Evolutionary conservation across 1,140 invertebrate species (phyloP).

Genomic region (Drosophila micromelanica): DNA sequence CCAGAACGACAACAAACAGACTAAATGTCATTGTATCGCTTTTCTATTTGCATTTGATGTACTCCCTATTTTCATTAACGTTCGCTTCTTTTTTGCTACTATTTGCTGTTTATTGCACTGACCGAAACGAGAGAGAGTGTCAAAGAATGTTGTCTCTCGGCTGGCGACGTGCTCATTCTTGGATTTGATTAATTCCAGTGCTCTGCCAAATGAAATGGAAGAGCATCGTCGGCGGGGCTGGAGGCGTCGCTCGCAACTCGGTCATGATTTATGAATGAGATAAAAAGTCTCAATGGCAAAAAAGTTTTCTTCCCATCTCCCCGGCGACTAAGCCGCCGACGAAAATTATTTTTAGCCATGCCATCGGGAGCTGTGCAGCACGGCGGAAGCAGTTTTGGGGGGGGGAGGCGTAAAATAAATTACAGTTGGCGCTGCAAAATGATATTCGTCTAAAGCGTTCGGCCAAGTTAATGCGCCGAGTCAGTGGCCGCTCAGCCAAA

Average conservation of each 20-base stretch:
- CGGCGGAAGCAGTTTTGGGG: background rate
- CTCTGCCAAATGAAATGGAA: constrained; percentile 36
- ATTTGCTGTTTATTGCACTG: background rate
- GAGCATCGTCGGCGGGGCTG: background rate
- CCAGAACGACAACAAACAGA: too few relatives aligned
- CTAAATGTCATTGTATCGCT: constrained; percentile 6
- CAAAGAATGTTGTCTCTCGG: constrained; percentile 11
- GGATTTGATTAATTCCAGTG: constrained; percentile 44
- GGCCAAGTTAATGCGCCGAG: constrained; percentile 18
- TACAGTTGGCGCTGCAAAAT: constrained; percentile 41
- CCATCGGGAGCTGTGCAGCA: constrained; percentile 11
- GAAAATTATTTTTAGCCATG: constrained; percentile 59
- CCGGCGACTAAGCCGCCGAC: constrained; percentile 24
- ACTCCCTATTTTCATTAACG: background rate
- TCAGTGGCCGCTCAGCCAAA: constrained; percentile 44
- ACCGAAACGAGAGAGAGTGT: background rate
- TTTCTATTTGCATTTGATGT: constrained; percentile 21
- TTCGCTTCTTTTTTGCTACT: background rate
- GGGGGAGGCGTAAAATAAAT: constrained; percentile 57
- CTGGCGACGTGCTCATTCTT: constrained; percentile 33
- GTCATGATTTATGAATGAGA: constrained; percentile 70
- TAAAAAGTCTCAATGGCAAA: constrained; percentile 68
- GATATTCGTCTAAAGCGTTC: constrained; percentile 18
- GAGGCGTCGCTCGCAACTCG: constrained; percentile 44
- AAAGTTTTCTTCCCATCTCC: constrained; percentile 54